phyloP scores from a whole-genome alignment of 2,113 vertebrate genomes.

The Platysteira castanea region DNA sequence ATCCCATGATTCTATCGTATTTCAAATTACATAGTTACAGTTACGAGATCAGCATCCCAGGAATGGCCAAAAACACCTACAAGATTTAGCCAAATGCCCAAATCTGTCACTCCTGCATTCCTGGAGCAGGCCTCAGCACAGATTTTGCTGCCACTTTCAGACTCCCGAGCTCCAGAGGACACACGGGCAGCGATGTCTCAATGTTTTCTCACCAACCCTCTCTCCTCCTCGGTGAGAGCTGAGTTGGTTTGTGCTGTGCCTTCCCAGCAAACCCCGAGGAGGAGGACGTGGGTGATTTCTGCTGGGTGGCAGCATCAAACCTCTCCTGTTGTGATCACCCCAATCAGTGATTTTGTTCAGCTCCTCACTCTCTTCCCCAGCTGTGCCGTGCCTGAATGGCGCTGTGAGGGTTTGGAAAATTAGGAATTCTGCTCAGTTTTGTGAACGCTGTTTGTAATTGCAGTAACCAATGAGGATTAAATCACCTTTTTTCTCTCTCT shows the following conservation, averaged over 20 bases:
- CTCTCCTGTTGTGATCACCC: neutral
- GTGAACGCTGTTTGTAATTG: neutral
- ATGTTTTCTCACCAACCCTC: too few relatives aligned
- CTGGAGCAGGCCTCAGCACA: neutral
- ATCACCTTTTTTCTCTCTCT: neutral
- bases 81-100: neutral
- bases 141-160: neutral
- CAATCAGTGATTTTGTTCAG: neutral
- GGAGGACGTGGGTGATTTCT: neutral
- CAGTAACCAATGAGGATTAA: neutral
- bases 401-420: neutral
- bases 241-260: neutral
- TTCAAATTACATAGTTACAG: neutral
- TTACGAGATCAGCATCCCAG: neutral
- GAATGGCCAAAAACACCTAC: neutral
- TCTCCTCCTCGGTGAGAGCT: neutral
- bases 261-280: neutral
- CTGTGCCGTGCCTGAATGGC: conserved; percentile 33
- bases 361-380: neutral
- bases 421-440: conserved; percentile 15
- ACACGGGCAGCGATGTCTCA: fast-evolving
- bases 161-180: neutral
- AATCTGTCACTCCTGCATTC: neutral
- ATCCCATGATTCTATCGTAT: too few relatives aligned
- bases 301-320: neutral